phyloP scores from a whole-genome alignment of 2,888 invertebrate genomes.

The Diadegma fenestrale region DNA sequence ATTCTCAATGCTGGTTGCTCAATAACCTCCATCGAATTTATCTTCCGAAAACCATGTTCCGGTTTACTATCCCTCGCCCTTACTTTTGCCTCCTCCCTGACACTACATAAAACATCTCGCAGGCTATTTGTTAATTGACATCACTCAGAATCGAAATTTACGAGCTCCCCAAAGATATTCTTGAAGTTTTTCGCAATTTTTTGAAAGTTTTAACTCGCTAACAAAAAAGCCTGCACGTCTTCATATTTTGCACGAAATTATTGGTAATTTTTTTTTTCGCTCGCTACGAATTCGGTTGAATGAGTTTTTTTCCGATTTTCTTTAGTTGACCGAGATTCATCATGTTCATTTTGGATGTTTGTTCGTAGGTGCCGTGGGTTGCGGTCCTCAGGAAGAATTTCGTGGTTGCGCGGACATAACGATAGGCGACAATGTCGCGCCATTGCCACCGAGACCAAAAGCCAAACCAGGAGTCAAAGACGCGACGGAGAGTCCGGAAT shows the following conservation, averaged over 20 bases:
- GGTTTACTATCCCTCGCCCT: not conserved
- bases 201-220: no score
- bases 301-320: no score
- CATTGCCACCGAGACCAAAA: constrained; percentile 84
- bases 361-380: constrained; percentile 90
- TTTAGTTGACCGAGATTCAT: no score
- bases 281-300: no score
- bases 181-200: no score
- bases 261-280: no score
- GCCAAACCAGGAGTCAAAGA: constrained; percentile 85
- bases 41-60: not conserved
- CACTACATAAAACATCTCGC: not conserved
- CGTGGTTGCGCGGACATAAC: constrained; percentile 93
- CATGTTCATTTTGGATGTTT: not conserved
- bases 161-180: not conserved
- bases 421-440: constrained; percentile 87
- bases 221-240: no score
- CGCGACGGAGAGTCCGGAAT: constrained; percentile 82
- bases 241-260: no score
- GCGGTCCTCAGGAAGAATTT: constrained; percentile 96
- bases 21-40: not conserved
- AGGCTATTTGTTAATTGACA: no score
- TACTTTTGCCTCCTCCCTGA: not conserved
- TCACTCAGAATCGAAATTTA: no score
- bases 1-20: constrained; percentile 30